These are phyloP conservation scores for Drosophila ficusphila DNA, from an alignment of 1,140 invertebrate species.

Conservation along the genomic window DNA sequence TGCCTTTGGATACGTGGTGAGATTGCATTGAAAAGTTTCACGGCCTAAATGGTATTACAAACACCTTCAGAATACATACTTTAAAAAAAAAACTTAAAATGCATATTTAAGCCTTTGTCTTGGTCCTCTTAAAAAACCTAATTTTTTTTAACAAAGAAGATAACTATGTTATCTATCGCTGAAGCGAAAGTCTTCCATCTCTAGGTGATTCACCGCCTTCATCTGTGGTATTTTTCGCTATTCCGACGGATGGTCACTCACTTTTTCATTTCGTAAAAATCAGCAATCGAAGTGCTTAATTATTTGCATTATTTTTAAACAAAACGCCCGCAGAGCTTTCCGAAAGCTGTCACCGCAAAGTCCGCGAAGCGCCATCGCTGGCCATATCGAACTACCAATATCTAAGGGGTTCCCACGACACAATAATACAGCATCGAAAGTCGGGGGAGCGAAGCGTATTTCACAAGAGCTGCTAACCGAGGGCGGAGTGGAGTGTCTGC, in stretches of 20 bases:
- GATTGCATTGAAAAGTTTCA: too few species aligned
- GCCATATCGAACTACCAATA: slow-evolving; percentile 11
- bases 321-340: slow-evolving; percentile 38
- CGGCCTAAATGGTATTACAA: too few species aligned
- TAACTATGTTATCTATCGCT: not conserved
- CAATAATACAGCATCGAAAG: slow-evolving; percentile 9
- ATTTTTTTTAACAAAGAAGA: not conserved
- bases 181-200: not conserved
- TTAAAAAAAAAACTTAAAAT: too few species aligned
- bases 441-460: slow-evolving; percentile 21
- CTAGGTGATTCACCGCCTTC: not conserved
- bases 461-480: slow-evolving; percentile 43
- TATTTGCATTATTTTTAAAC: slow-evolving; percentile 58
- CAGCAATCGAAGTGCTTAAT: slow-evolving; percentile 55
- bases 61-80: too few species aligned
- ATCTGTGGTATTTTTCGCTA: not conserved
- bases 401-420: not conserved
- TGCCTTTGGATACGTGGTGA: too few species aligned
- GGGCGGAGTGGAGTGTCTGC: slow-evolving; percentile 33
- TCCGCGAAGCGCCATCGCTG: slow-evolving; percentile 28
- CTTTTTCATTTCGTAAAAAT: slow-evolving; percentile 56
- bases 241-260: slow-evolving; percentile 8
- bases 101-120: too few species aligned
- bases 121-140: too few species aligned
- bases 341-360: slow-evolving; percentile 38